Evolutionary conservation across 1,140 invertebrate genomes (phyloP).

Genomic region (Drosophila parabipectinata): DNA sequence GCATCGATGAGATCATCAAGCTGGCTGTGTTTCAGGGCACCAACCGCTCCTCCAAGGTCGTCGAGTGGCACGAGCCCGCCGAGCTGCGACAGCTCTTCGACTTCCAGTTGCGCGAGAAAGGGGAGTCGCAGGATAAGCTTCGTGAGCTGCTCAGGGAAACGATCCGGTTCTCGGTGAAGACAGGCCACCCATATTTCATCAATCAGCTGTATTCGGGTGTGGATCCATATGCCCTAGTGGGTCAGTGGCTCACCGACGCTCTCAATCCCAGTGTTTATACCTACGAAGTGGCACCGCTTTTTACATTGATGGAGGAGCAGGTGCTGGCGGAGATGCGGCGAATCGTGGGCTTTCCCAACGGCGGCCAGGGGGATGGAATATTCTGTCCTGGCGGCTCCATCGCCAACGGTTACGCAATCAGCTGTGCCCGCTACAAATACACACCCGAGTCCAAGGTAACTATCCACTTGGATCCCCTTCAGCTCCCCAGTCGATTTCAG

Average conservation of each 20-base stretch:
- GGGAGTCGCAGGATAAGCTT: constrained; percentile 88
- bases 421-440: constrained; percentile 91
- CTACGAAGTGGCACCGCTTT: constrained; percentile 95
- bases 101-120: constrained; percentile 86
- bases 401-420: constrained; percentile 97
- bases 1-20: constrained; percentile 89
- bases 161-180: constrained; percentile 93
- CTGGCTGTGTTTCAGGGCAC: constrained; percentile 91
- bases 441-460: constrained; percentile 91
- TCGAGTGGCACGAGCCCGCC: constrained; percentile 90
- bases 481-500: constrained; percentile 5
- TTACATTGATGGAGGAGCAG: constrained; percentile 93
- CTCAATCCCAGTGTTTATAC: constrained; percentile 95
- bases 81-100: constrained; percentile 88
- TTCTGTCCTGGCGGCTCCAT: constrained; percentile 98
- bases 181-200: constrained; percentile 93
- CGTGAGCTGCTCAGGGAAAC: constrained; percentile 87
- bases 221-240: constrained; percentile 93
- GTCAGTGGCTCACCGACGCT: constrained; percentile 93
- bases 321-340: constrained; percentile 92
- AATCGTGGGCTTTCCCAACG: constrained; percentile 92
- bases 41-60: constrained; percentile 88
- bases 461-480: constrained; percentile 13
- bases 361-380: constrained; percentile 91
- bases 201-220: constrained; percentile 94